Evolutionary conservation across 2,888 invertebrate species (phyloP).

Genomic region (Carterocephalus palaemon): DNA sequence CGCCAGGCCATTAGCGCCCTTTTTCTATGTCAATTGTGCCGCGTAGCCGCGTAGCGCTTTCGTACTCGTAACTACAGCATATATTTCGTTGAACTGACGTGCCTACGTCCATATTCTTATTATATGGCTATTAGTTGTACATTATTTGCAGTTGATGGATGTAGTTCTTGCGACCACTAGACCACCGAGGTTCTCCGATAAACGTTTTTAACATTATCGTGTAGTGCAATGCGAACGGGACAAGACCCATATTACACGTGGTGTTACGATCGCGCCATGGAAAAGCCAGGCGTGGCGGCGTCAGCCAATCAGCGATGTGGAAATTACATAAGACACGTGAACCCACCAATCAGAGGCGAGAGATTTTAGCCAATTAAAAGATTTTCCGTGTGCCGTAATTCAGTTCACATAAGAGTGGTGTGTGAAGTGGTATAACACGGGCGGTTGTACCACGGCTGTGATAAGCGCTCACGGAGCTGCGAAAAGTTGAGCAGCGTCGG

Average conservation of each 20-base stretch:
- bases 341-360: constrained; percentile 46
- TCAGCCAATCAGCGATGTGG: constrained; percentile 51
- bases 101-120: no score
- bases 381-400: constrained; percentile 8
- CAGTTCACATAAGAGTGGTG: constrained; percentile 10
- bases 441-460: constrained; percentile 4
- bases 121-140: no score
- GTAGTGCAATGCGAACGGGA: no score
- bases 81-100: no score
- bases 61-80: no score
- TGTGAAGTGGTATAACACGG: constrained; percentile 11
- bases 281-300: constrained; percentile 56
- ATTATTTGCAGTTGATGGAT: no score
- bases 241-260: constrained; percentile 48
- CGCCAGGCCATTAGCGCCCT: no score
- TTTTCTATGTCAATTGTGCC: no score
- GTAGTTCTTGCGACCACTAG: constrained; percentile 3
- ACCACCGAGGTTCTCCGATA: constrained; percentile 34
- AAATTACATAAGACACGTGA: constrained; percentile 53
- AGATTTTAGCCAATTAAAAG: constrained; percentile 5
- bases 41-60: no score
- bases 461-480: no score
- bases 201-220: constrained; percentile 70
- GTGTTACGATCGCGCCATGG: constrained; percentile 38
- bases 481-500: no score